Evolutionary conservation across 2,113 vertebrate species (phyloP).

Genomic region (Prochilodus magdalenae): DNA sequence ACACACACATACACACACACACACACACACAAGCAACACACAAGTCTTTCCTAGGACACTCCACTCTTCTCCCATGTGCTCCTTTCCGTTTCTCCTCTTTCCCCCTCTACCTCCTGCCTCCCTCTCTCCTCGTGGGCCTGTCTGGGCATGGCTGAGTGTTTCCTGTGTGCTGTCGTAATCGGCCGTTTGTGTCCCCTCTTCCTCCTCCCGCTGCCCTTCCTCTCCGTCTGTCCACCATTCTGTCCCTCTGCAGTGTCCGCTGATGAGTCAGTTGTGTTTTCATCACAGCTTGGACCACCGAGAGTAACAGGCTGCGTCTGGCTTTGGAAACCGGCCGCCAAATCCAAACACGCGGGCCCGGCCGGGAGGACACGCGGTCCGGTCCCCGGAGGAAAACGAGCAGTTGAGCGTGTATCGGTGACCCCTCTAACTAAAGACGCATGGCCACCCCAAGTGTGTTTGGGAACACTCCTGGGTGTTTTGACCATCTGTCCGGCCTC

Average conservation of each 20-base stretch:
- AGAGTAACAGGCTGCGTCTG: constrained; percentile 46
- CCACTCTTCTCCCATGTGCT: neutral
- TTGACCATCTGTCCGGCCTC: constrained; percentile 39
- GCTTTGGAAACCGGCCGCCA: constrained; percentile 21
- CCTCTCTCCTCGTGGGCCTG: neutral
- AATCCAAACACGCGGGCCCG: neutral
- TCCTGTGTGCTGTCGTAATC: neutral
- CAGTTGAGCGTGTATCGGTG: neutral
- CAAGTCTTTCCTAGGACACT: neutral
- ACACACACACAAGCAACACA: neutral
- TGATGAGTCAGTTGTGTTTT: constrained; percentile 34
- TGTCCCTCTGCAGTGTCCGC: neutral
- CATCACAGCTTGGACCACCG: constrained; percentile 45
- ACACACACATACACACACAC: no score
- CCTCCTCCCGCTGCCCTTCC: constrained; percentile 35
- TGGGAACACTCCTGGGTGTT: constrained; percentile 17
- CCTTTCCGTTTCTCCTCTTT: no score
- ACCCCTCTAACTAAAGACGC: neutral
- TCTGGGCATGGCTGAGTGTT: neutral
- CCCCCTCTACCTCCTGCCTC: neutral
- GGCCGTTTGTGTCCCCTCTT: constrained; percentile 3
- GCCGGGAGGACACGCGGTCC: constrained; percentile 1
- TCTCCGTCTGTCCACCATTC: constrained; percentile 32
- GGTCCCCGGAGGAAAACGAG: neutral
- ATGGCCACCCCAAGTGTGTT: constrained; percentile 1